Evolutionary conservation across 2,888 invertebrate species (phyloP).

Genomic region (Amphipoea lucens): DNA sequence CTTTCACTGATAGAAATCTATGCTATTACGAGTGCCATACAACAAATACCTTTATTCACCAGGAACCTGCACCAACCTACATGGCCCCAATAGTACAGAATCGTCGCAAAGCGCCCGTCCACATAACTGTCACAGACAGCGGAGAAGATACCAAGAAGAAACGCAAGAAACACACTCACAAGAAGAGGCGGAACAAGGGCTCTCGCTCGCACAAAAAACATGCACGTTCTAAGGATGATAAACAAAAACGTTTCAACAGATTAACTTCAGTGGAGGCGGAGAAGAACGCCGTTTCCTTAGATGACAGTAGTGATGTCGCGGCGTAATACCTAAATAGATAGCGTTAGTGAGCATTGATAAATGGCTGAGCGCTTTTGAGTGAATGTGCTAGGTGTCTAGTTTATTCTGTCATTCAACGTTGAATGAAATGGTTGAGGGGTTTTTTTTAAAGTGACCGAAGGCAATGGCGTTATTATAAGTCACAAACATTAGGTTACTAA

Average conservation of each 20-base stretch:
- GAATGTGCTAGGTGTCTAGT: neutral
- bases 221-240: constrained; percentile 73
- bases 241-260: constrained; percentile 74
- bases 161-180: constrained; percentile 77
- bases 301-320: constrained; percentile 74
- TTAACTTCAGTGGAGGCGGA: constrained; percentile 77
- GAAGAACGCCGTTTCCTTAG: constrained; percentile 77
- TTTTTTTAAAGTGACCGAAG: neutral
- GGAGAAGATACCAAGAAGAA: constrained; percentile 72
- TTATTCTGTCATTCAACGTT: neutral
- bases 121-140: constrained; percentile 51
- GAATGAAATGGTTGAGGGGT: neutral
- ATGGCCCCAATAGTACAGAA: constrained; percentile 84
- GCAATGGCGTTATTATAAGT: neutral
- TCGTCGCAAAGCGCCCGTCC: constrained; percentile 65
- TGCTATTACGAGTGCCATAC: neutral
- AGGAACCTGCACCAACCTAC: constrained; percentile 80
- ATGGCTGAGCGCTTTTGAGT: constrained; percentile 55
- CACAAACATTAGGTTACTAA: too few species aligned
- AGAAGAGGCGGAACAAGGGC: constrained; percentile 68
- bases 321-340: neutral
- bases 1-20: neutral
- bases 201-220: constrained; percentile 77
- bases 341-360: constrained; percentile 45
- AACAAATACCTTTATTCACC: neutral